Base-by-base conservation (phyloP, 2,797 vertebrate genomes). In the Acropternis orthonyx region DNA sequence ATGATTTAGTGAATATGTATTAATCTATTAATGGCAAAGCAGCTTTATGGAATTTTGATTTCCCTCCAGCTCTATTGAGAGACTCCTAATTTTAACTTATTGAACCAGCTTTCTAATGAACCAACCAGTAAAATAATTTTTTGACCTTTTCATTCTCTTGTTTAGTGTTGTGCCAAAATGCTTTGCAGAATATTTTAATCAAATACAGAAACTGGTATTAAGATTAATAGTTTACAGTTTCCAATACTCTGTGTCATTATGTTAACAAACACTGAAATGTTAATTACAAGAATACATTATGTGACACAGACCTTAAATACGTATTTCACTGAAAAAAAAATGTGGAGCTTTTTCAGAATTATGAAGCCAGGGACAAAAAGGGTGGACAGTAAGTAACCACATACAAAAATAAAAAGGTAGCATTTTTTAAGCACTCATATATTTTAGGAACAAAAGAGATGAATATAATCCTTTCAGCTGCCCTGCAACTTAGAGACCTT, bases 251-350 rank as follows among this genome's bases (percentile, higher is more conserved):
- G 46, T 90, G 18, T 32, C 77, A 78, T 80, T 81, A 51, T 62
- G 46, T 82, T 87, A 87, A 92, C 56, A 91, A 92, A 91, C 51
- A 94, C 14, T 73, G 58, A 79, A 82, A 88, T 73, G 10, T 62
- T 89, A 85, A 85, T 85, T 93, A 79, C 34, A 62, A 62, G 20
- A 86, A 73, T 55, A 34, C 14, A 55, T 91, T 80, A 62, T 0
- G 1, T 75, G 49, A 58, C 43, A 80, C 51, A 59, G 69, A 67
- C 30, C 27, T 73, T 62, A 83, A 58, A 62, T 77, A 58, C 13
- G 15, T 59, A 51, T 81, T 79, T 72, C 24, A 76, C 20, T 55
- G 32, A 58, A 66, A 58, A 54, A 54, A 82, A 82, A 81, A 41
- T 58, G 5, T 27, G 15, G 8, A 0, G 0, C 0, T 73, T 77